A percentile compares a stretch with the other conserved stretches of the same genome.
These are phyloP conservation scores for Scaptomyza graminum DNA, from an alignment of 1,140 invertebrate genomes.

Conservation along the genomic window DNA sequence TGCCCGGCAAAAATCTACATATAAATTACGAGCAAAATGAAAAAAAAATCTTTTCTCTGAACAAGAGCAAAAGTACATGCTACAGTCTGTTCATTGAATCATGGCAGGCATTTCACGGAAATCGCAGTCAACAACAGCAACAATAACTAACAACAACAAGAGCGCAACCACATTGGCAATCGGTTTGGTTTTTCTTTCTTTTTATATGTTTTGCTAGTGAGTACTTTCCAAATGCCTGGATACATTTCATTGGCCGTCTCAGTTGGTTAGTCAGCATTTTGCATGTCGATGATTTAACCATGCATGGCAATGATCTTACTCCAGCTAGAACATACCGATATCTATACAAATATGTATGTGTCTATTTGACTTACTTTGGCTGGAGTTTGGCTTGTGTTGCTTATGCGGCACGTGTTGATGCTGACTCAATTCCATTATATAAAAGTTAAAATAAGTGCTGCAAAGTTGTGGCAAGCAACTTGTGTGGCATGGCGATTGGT, in stretches of 20 bases:
- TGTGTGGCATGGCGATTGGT: conserved; percentile 54
- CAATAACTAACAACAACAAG: conserved; percentile 37
- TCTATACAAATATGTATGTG: too few relatives aligned
- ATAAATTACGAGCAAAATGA: conserved; percentile 61
- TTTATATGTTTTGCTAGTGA: conserved; percentile 4
- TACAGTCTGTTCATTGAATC: conserved; percentile 72
- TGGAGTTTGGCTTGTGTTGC: not conserved
- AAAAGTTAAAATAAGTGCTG: too few relatives aligned
- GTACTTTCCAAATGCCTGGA: conserved; percentile 63
- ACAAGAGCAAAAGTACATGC: conserved; percentile 34
- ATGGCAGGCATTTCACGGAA: conserved; percentile 74
- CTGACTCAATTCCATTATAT: conserved; percentile 29
- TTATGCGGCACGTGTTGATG: conserved; percentile 47
- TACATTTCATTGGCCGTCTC: conserved; percentile 61
- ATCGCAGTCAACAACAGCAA: conserved; percentile 54
- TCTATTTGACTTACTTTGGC: conserved; percentile 13
- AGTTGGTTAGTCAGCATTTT: conserved; percentile 63
- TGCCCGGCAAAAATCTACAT: conserved; percentile 61
- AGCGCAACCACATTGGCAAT: conserved; percentile 27
- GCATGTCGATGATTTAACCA: conserved; percentile 45
- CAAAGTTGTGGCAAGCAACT: conserved; percentile 43
- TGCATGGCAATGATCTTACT: conserved; percentile 27
- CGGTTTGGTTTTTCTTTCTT: not conserved
- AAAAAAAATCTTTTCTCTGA: conserved; percentile 13
- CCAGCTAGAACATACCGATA: conserved; percentile 47